phyloP scores from a whole-genome alignment of 2,888 invertebrate species.

The Branchellion lobata region DNA sequence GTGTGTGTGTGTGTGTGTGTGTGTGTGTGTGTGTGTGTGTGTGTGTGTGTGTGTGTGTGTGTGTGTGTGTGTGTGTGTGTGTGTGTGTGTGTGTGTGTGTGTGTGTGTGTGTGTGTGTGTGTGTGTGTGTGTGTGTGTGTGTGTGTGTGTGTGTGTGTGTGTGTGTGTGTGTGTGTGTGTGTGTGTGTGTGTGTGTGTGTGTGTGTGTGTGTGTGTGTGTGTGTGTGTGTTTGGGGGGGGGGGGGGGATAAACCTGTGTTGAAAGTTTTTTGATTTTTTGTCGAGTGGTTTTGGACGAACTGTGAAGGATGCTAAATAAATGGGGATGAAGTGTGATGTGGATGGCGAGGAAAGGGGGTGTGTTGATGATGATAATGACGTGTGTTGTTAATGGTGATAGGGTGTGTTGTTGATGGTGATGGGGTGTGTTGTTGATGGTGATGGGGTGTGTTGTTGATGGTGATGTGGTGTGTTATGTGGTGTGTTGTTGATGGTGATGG shows the following conservation, averaged over 20 bases:
- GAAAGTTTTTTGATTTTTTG: too few species aligned
- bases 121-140: background rate
- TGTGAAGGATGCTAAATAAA: too few species aligned
- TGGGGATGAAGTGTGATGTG: too few species aligned
- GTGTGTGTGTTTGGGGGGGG: slow-evolving; percentile 5
- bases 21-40: background rate
- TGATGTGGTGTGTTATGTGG: background rate
- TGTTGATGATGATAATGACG: background rate
- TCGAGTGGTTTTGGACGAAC: too few species aligned
- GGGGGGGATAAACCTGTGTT: too few species aligned
- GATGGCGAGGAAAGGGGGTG: background rate
- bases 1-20: too few species aligned
- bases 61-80: slow-evolving; percentile 2
- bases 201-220: slow-evolving; percentile 2
- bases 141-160: too few species aligned
- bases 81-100: slow-evolving; percentile 11
- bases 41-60: background rate
- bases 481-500: slow-evolving; percentile 33
- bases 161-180: background rate
- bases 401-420: slow-evolving; percentile 1
- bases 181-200: background rate
- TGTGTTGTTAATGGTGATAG: background rate
- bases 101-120: background rate
- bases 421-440: background rate
- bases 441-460: background rate